Evolutionary conservation across 1,140 invertebrate species (phyloP), one percentile per base, ranked within the genome.

Genomic region (Tribolium castaneum): DNA sequence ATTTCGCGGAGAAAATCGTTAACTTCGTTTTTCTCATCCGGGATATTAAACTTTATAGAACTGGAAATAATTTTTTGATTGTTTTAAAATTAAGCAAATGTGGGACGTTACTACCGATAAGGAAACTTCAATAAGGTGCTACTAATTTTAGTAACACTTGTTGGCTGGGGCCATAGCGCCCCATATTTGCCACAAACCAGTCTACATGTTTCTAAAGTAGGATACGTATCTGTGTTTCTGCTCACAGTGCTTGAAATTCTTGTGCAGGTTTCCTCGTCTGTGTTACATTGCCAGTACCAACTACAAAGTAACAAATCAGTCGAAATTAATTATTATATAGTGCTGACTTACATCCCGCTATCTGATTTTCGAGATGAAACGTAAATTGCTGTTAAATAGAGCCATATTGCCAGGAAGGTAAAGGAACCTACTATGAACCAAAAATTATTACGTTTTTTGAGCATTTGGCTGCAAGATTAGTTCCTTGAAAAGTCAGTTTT

Each of bases 151-250:
- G 45, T 73, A 14, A 12, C 22, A 52, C 25, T 30, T 51, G 91
- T 92, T 3, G 93, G 93, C 80, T 89, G 85, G 0, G 93, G 94
- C 94, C 93, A 95, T 10, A 95, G 87, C 0, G 90, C 88, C 0
- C 92, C 92, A 81, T 90, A 90, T 49, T 87, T 85, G 6, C 92
- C 92, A 84, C 94, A 94, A 0, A 91, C 89, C 0, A 94, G 87
- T 16, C 92, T 87, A 81, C 93, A 95, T 30, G 89, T 51, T 76
- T 80, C 78, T 35, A 80, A 39, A 45, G 78, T 66, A 6, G 70
- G 56, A 51, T 70, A 80, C 9, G 52, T 7, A 34, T 22, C 13
- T 6, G 9, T 7, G 13, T 13, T 72, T 49, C 4, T 13, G 2
- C 9, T 30, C 10, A 34, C 5, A 45, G 0, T 45, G n/a, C 3